Evolutionary conservation across 1,140 invertebrate species (phyloP), one percentile per base, ranked within the genome.

Genomic region (Drosophila kanapiae): DNA sequence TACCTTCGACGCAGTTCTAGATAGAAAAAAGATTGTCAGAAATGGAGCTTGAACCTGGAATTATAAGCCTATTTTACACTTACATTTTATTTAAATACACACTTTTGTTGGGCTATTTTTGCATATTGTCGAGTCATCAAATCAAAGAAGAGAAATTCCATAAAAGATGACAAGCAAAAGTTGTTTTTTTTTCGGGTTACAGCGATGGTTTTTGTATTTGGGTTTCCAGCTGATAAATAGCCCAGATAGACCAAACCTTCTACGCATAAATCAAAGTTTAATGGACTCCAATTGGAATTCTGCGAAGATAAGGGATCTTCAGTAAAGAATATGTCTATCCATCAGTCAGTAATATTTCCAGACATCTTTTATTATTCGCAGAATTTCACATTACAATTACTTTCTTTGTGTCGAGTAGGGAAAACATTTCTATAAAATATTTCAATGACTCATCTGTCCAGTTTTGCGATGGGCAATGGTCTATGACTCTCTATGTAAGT

Each of bases 331-430:
- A 35, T 60, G 57, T 47, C 49, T 47, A 31, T 56, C 35, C 49
- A 56, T 57, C 29, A 70, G 35, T 8, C 1, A 37, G 13, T 23
- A 23, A 54, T 54, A 53, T n/a, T 37, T 23, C 18, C 7, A 42
- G 31, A 35, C 31, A 38, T 23, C 42, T 27, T 42, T 51, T 16
- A 48, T 27, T 37, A 61, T 49, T 31, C n/a, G 10, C 9, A 29
- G 10, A 47, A 42, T 70, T 40, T 71, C 13, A 38, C 37, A 35
- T 51, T 72, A 72, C 54, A 74, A 72, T 60, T 72, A 74, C 70
- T 72, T 74, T 74, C 70, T 51, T 74, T 74, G 70, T 74, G 43
- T 27, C 3, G 11, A 6, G 11, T 35, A 42, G 11, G 11, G 6
- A 49, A 74, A 72, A 42, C 6, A 3, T 10, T 14, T 54, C 29